phyloP scores from a whole-genome alignment of 2,113 vertebrate genomes.

The Orthonyx spaldingii region DNA sequence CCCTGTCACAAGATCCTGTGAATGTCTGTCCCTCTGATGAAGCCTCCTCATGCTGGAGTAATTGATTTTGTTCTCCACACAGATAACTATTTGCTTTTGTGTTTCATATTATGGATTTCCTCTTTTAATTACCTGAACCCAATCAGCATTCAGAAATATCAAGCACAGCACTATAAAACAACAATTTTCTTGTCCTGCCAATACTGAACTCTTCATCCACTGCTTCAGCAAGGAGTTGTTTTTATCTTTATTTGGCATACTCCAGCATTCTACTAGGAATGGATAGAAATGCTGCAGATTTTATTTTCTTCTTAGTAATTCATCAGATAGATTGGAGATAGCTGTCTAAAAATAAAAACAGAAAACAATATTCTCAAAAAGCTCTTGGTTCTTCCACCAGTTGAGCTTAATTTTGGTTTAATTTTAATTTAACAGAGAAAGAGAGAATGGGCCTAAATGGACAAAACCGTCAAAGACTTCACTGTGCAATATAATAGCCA shows the following conservation, averaged over 20 bases:
- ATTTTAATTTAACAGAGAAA: background rate
- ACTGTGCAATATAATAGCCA: background rate
- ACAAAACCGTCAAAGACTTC: background rate
- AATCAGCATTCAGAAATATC: background rate
- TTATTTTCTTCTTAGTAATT: background rate
- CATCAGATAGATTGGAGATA: background rate
- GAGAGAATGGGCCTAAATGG: background rate
- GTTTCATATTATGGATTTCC: background rate
- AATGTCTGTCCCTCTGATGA: background rate
- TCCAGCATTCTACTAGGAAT: background rate
- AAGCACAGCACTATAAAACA: background rate
- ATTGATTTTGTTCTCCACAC: background rate
- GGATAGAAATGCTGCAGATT: background rate
- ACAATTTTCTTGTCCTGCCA: background rate
- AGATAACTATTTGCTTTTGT: background rate
- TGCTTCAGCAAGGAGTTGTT: background rate
- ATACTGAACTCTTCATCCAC: background rate
- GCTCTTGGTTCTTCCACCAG: background rate
- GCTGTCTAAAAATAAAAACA: background rate
- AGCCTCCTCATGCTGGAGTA: background rate
- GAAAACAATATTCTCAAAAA: background rate
- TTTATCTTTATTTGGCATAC: background rate
- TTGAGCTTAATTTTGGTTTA: background rate
- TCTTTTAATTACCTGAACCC: background rate
- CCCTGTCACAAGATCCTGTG: background rate